Evolutionary conservation across 2,797 vertebrate genomes (phyloP), one percentile per base, ranked within the genome.

Genomic region (Neosilurus mollespiculum): DNA sequence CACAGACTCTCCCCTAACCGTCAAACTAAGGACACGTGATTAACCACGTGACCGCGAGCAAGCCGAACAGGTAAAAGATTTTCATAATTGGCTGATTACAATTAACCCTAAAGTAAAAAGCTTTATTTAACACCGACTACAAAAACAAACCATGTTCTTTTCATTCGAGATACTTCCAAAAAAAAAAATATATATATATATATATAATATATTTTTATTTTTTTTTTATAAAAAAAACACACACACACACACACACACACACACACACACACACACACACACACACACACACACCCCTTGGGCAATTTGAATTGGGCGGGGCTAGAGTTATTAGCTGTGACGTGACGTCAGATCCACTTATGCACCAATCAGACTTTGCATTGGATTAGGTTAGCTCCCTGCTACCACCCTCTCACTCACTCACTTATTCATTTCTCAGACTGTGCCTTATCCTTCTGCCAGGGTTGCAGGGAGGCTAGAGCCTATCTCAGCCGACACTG

Each of bases 1-100:
- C 80, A 69, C 81, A 26, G 79, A 90, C 86, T 79, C 75, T 61
- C 43, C 80, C 58, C 24, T 26, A 77, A 70, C 81, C 73, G 62
- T 43, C 83, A 76, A 51, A 78, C 66, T 26, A 3, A 3, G 1
- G 6, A 2, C 80, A 81, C 80, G 80, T 81, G 80, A 81, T 9
- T 49, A 26, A 30, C 26, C 71, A 81, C 73, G 84, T 72, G 79
- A 81, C 75, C 66, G n/a, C 71, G 51, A 61, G 75, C 61, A 65
- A 81, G 64, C 66, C 34, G 58, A 73, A 51, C 54, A 83, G 75
- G 78, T 61, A n/a, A 34, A 69, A 73, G 26, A 58, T 22, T 59
- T 22, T 61, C 54, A 37, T 61, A 37, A 76, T 76, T 34, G 22
- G 18, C 12, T 15, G 14, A 59, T 77, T 77, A 9, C 20, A 61